Evolutionary conservation across 2,888 invertebrate species (phyloP).

Genomic region (Aromia moschata): DNA sequence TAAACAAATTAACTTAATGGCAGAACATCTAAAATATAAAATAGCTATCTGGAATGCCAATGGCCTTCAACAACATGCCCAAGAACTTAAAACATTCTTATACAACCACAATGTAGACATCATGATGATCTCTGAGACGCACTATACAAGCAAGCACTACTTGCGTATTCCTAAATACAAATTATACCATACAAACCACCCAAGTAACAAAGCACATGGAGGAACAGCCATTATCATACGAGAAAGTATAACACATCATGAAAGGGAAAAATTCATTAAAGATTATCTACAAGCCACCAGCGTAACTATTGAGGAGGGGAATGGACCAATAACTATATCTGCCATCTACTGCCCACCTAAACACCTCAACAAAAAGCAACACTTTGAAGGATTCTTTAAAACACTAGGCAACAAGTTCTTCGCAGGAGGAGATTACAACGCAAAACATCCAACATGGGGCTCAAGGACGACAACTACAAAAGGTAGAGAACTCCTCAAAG

Average conservation of each 20-base stretch:
- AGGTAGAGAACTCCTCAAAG: conserved; percentile 30
- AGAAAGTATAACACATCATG: conserved; percentile 34
- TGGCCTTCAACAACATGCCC: conserved; percentile 31
- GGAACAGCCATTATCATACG: conserved; percentile 36
- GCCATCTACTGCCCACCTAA: conserved; percentile 8
- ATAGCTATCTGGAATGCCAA: conserved; percentile 39
- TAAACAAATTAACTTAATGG: conserved; percentile 30
- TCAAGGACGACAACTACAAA: conserved; percentile 28
- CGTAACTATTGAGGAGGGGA: conserved; percentile 29
- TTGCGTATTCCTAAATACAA: conserved; percentile 37
- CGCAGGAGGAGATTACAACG: conserved; percentile 8
- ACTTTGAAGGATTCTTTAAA: conserved; percentile 33
- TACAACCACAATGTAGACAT: conserved; percentile 32
- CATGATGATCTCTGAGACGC: conserved; percentile 34
- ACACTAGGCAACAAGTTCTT: conserved; percentile 33
- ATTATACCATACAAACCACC: conserved; percentile 36
- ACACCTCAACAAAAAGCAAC: conserved; percentile 34
- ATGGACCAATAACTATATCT: conserved; percentile 16
- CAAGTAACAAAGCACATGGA: conserved; percentile 32
- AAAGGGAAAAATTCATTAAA: conserved; percentile 24
- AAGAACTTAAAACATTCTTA: conserved; percentile 30
- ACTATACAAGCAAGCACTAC: conserved; percentile 33
- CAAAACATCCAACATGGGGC: conserved; percentile 35
- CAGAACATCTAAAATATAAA: conserved; percentile 24
- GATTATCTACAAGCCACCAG: conserved; percentile 38